Conservation (phyloP, 2,797 vertebrate genomes). For the Kryptolebias ocellatus region DNA sequence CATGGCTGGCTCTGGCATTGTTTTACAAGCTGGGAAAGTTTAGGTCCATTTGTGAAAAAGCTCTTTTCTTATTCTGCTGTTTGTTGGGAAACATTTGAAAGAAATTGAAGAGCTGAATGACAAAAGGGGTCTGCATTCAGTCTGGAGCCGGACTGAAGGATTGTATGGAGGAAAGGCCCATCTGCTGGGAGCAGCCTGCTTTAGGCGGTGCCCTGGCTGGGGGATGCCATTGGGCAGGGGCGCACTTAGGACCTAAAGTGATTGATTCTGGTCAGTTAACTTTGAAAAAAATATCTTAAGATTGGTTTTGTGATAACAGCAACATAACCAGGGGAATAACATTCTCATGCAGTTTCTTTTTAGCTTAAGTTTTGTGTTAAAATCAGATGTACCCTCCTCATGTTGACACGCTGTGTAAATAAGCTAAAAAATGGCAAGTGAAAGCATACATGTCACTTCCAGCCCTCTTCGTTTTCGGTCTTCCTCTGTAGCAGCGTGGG, state of each 20-base stretch:
- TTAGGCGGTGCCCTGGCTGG: conserved; percentile 61
- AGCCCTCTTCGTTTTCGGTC: conserved; percentile 85
- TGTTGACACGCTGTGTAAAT: conserved; percentile 34
- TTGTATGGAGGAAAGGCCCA: conserved; percentile 73
- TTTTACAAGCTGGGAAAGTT: conserved; percentile 84
- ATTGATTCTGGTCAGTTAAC: not conserved
- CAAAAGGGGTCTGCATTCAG: conserved; percentile 78
- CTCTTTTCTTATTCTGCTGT: conserved; percentile 81
- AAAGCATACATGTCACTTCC: conserved; percentile 85
- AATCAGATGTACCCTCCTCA: conserved; percentile 5
- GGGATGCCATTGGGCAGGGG: conserved; percentile 58
- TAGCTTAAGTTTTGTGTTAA: conserved; percentile 4
- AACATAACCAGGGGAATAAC: too few species aligned
- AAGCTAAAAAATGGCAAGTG: conserved; percentile 73
- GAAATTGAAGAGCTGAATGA: conserved; percentile 79
- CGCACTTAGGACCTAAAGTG: conserved; percentile 35
- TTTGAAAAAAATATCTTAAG: not conserved
- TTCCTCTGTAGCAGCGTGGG: conserved; percentile 91
- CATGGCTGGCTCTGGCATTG: conserved; percentile 74
- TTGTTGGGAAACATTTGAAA: conserved; percentile 87
- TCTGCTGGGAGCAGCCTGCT: conserved; percentile 72
- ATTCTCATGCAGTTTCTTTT: conserved; percentile 3
- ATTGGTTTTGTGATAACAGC: not conserved
- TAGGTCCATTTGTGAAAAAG: conserved; percentile 78
- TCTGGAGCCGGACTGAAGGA: conserved; percentile 60